A percentile compares a stretch with the other conserved stretches of the same genome.
Conservation (phyloP, 2,113 vertebrate species). For the Ornithorhynchus anatinus region DNA sequence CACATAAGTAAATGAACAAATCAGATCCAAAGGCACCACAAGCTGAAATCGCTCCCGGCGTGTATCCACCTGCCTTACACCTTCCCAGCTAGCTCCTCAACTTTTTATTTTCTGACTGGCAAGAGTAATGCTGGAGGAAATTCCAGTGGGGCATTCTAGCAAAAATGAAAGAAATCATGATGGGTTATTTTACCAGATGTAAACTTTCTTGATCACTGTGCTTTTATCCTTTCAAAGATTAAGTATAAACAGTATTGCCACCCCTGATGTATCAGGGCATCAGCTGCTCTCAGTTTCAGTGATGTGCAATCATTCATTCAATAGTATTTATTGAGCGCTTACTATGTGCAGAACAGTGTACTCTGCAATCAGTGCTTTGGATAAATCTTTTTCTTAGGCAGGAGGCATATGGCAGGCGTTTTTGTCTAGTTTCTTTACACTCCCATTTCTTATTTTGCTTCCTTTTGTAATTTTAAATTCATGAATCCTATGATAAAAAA, state of each 20-base stretch:
- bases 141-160: too few relatives aligned
- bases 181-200: not conserved
- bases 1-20: not conserved
- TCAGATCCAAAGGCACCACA: not conserved
- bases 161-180: too few relatives aligned
- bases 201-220: not conserved
- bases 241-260: not conserved
- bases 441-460: too few relatives aligned
- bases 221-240: not conserved
- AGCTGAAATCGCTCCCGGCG: not conserved
- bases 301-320: too few relatives aligned
- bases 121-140: not conserved
- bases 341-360: too few relatives aligned
- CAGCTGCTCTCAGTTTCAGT: too few relatives aligned
- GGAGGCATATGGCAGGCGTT: too few relatives aligned
- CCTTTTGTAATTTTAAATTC: too few relatives aligned
- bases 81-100: not conserved
- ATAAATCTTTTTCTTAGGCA: not conserved
- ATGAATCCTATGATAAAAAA: too few relatives aligned
- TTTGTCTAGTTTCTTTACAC: too few relatives aligned
- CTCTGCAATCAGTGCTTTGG: fast-evolving
- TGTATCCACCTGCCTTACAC: not conserved
- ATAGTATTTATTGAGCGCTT: too few relatives aligned
- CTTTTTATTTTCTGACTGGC: not conserved
- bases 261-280: not conserved